Evolutionary conservation across 2,888 invertebrate genomes (phyloP), one percentile per base, ranked within the genome.

Genomic region (Drosophila recens): DNA sequence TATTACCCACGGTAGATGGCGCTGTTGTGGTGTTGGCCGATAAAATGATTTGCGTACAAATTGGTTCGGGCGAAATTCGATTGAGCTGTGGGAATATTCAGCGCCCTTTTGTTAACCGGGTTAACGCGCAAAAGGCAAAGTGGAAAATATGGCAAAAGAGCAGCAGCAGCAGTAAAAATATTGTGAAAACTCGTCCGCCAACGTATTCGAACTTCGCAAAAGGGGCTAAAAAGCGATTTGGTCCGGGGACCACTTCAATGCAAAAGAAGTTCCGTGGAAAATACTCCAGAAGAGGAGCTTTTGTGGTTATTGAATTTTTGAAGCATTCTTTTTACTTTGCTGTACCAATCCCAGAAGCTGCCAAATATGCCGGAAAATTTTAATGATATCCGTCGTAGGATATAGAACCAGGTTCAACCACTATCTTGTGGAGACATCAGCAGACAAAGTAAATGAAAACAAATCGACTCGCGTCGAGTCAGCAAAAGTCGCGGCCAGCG

Each of bases 41-140:
- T 90, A 89, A 90, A 90, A 90, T 90, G 89, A 89, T 90, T 89
- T 89, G 87, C 87, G 90, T 90, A 89, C 87, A 90, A 90, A 90
- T 90, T 89, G 89, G 84, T 85, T 90, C 72, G 80, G 82, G 81
- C 79, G 59, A 87, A 89, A 90, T 86, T 89, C 90, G 86, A 90
- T 90, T 89, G 87, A 86, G 85, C 81, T 87, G 82, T 80, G 89
- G 84, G 87, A 89, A 89, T 89, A 79, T 86, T 80, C 83, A 71
- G 72, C 68, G 74, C 71, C 84, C 85, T 81, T 87, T 90, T 88
- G 82, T 90, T 86, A 89, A 80, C 82, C 79, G 75, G 75, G 84
- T 80, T 86, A 82, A 77, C 72, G 73, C 70, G 78, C 71, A 74
- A 74, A 68, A 63, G 75, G 68, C 69, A 64, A 73, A 74, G 73